phyloP scores from a whole-genome alignment of 2,888 invertebrate genomes.

The Drosophila incognita region DNA sequence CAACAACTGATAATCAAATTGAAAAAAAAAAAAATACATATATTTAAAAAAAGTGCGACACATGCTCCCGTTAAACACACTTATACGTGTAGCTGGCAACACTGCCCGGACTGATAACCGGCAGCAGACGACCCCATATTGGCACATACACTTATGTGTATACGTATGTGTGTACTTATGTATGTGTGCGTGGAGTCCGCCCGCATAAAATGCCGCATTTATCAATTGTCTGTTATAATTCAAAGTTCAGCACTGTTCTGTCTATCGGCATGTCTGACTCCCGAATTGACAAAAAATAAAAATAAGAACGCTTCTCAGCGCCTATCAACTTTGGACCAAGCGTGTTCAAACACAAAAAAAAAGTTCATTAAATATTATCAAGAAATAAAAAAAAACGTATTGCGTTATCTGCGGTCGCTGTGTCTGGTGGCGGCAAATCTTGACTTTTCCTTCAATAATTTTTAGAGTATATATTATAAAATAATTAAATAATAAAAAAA shows the following conservation, averaged over 20 bases:
- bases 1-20: constrained; percentile 76
- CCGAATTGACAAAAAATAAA: constrained; percentile 51
- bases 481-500: constrained; percentile 1
- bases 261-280: constrained; percentile 33
- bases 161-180: background rate
- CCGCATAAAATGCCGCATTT: constrained; percentile 65
- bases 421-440: constrained; percentile 41
- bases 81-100: constrained; percentile 39
- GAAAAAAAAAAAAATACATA: constrained; percentile 20
- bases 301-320: constrained; percentile 35
- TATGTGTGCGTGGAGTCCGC: constrained; percentile 49
- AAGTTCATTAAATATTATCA: constrained; percentile 2
- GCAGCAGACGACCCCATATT: constrained; percentile 58
- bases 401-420: constrained; percentile 58
- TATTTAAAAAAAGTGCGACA: constrained; percentile 55
- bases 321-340: constrained; percentile 57
- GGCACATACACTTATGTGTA: constrained; percentile 5
- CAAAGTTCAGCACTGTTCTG: constrained; percentile 52
- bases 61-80: constrained; percentile 24
- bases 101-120: constrained; percentile 52
- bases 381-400: constrained; percentile 40
- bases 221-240: constrained; percentile 56
- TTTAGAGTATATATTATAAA: background rate
- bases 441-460: constrained; percentile 41
- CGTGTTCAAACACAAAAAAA: constrained; percentile 28